Evolutionary conservation across 2,888 invertebrate species (phyloP), one percentile per base, ranked within the genome.

Genomic region (Agrochola macilenta): DNA sequence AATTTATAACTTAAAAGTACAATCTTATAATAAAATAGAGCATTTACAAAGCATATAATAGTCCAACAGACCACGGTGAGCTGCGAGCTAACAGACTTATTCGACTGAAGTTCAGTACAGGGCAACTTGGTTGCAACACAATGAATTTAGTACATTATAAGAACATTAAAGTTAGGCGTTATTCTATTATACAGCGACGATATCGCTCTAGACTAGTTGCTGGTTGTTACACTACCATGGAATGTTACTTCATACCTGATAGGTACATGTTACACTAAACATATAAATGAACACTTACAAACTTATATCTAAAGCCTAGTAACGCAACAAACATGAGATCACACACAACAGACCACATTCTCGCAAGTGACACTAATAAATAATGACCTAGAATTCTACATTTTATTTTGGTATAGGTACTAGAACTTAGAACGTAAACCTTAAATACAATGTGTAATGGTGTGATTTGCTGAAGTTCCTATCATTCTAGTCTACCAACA

Each of bases 331-430:
- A 90, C 92, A 93, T 95, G 96, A 96, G 95, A 96, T 96, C 95
- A 93, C 95, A 95, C 95, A 92, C 94, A 94, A 93, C 92, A 94
- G 86, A 93, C 91, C 93, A 89, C 93, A 94, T 92, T 93, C 92
- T 90, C 91, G 80, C 93, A 92, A 93, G 91, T 93, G 92, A 91
- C 90, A 93, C 92, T 93, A 96, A 96, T 96, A 96, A 96, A 96
- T 96, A 96, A 95, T 95, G 94, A 93, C 92, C 94, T 95, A 95
- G 93, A 94, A 93, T 92, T 87, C 93, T 93, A 95, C 89, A 92
- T 93, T 75, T 93, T 93, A 95, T 95, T 96, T 96, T 96, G 95
- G 95, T 95, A 95, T 95, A 93, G 94, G 93, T 93, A 95, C 95
- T 95, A 95, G 93, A 95, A 91, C 93, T 95, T 95, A 96, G 92